A percentile compares a stretch with the other conserved stretches of the same genome.
Conservation (phyloP, 2,113 vertebrate species). For the Formicarius rufipectus region DNA sequence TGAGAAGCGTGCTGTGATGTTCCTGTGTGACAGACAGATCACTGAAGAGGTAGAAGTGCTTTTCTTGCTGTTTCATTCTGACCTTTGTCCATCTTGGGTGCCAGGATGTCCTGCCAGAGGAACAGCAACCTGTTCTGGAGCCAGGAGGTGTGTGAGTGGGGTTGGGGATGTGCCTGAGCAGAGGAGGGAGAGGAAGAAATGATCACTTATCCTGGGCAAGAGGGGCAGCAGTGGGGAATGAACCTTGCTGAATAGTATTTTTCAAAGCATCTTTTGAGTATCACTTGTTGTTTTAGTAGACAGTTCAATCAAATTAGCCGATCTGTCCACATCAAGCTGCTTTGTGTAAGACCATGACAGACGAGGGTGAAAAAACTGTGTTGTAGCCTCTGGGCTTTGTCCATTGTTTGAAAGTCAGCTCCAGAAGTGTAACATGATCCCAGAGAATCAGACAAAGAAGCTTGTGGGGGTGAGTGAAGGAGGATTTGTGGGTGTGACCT, state of each 20-base stretch:
- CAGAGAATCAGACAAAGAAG: neutral
- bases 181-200: neutral
- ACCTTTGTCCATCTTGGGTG: neutral
- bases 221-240: neutral
- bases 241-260: neutral
- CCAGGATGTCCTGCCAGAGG: neutral
- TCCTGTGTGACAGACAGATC: neutral
- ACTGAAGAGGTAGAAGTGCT: neutral
- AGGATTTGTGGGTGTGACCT: neutral
- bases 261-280: neutral
- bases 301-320: neutral
- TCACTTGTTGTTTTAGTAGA: neutral
- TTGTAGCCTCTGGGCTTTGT: neutral
- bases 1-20: neutral
- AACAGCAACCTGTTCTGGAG: neutral
- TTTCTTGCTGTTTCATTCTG: neutral
- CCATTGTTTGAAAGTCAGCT: neutral
- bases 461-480: neutral
- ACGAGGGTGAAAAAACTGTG: neutral
- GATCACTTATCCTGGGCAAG: neutral
- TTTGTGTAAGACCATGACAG: neutral
- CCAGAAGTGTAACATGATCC: neutral
- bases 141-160: neutral
- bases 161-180: neutral
- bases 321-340: neutral